Conservation (phyloP, 2,113 vertebrate species). For the Pristiophorus japonicus region DNA sequence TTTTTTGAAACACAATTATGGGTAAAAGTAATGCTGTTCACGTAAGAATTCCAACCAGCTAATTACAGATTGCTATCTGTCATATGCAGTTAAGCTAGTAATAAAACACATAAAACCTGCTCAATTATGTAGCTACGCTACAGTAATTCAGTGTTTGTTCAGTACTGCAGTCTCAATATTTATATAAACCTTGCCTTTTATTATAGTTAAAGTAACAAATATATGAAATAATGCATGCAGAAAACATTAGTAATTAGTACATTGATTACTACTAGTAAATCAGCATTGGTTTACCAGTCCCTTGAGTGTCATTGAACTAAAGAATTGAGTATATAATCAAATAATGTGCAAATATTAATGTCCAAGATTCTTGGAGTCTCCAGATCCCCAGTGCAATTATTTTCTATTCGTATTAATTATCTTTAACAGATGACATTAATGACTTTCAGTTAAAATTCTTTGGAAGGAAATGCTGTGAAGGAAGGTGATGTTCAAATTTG, state of each 20-base stretch:
- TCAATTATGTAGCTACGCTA: background rate
- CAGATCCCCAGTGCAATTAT: constrained; percentile 85
- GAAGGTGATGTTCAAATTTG: constrained; percentile 63
- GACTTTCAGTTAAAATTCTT: constrained; percentile 71
- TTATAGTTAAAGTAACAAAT: background rate
- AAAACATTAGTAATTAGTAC: constrained; percentile 65
- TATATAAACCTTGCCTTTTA: background rate
- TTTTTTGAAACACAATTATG: background rate
- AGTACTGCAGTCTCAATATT: background rate
- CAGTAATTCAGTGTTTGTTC: background rate
- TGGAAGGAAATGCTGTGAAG: constrained; percentile 57
- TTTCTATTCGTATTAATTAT: constrained; percentile 78
- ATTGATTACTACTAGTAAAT: constrained; percentile 64
- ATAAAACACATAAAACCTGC: background rate
- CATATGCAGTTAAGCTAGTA: background rate
- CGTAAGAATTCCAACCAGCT: background rate
- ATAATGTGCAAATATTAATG: constrained; percentile 70
- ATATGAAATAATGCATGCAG: constrained; percentile 46
- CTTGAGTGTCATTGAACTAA: constrained; percentile 57
- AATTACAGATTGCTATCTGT: constrained; percentile 23
- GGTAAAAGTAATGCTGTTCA: background rate
- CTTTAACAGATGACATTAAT: constrained; percentile 79
- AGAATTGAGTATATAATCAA: constrained; percentile 60
- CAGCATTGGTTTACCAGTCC: constrained; percentile 55
- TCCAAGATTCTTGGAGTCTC: constrained; percentile 68